Percentiles rank a stretch among this genome's conserved stretches.
Conservation (phyloP, 2,797 vertebrate species). For the Protonibea diacanthus region DNA sequence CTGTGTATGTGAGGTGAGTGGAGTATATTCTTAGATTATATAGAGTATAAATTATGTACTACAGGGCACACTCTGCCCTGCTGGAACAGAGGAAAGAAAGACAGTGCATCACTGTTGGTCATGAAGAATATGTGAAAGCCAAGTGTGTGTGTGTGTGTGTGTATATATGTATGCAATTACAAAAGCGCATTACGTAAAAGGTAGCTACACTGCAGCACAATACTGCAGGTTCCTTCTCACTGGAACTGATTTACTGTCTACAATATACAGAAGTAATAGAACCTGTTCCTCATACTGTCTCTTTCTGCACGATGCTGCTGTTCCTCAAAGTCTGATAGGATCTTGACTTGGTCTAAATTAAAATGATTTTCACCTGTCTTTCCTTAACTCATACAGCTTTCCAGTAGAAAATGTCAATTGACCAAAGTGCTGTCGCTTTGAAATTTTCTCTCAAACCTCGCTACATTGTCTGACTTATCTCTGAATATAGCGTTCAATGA, state of each 20-base stretch:
- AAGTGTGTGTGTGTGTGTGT: not conserved
- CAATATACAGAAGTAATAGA: not conserved
- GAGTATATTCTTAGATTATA: not conserved
- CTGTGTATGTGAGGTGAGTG: constrained; percentile 1
- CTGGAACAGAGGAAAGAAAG: not conserved
- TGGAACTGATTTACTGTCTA: constrained; percentile 45
- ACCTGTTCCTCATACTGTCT: not conserved
- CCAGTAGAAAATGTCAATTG: constrained; percentile 17
- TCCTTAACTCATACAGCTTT: constrained; percentile 19
- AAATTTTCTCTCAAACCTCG: constrained; percentile 12
- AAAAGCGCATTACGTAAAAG: constrained; percentile 12
- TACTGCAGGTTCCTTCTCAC: constrained; percentile 10
- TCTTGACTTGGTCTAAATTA: constrained; percentile 51
- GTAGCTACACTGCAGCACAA: constrained; percentile 12
- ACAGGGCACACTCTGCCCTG: not conserved
- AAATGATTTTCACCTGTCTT: constrained; percentile 43
- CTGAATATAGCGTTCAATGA: not conserved
- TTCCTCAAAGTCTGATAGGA: constrained; percentile 30
- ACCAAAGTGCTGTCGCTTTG: constrained; percentile 7
- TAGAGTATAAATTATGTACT: not conserved
- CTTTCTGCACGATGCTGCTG: constrained; percentile 2
- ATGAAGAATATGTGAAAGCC: not conserved
- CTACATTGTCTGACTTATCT: constrained; percentile 6
- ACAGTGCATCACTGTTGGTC: not conserved
- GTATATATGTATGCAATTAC: constrained; percentile 9